These are phyloP conservation scores for Aptenodytes patagonicus DNA, from an alignment of 2,113 vertebrate species.

Conservation along the genomic window DNA sequence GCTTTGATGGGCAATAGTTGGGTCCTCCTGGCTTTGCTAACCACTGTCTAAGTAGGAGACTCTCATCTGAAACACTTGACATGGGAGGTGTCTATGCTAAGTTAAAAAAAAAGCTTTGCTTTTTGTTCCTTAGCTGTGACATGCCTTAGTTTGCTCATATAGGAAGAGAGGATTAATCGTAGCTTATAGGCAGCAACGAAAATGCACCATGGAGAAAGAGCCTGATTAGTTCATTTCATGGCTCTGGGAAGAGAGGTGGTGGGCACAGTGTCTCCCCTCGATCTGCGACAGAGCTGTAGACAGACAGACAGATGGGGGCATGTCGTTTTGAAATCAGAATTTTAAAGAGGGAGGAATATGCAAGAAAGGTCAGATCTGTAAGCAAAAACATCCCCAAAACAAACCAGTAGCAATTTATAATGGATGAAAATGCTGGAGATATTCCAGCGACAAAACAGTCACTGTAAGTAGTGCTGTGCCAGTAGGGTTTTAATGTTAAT, in stretches of 20 bases:
- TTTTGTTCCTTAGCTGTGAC: background rate
- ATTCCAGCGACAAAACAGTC: background rate
- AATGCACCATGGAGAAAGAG: background rate
- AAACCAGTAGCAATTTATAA: background rate
- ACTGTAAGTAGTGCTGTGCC: background rate
- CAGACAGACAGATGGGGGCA: background rate
- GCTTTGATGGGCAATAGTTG: background rate
- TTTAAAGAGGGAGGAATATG: background rate
- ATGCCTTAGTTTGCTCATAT: background rate
- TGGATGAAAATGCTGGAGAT: background rate
- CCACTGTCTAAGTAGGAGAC: background rate
- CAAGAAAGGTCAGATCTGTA: background rate
- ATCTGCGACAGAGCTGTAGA: background rate
- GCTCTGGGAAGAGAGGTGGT: background rate
- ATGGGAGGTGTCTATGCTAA: background rate
- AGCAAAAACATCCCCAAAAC: background rate
- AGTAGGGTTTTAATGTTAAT: background rate
- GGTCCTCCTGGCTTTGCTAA: background rate
- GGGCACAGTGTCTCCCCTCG: background rate
- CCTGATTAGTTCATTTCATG: background rate
- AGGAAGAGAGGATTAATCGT: background rate
- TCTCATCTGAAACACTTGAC: background rate
- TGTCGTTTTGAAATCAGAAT: background rate
- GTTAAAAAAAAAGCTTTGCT: background rate
- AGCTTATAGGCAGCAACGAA: background rate